A percentile compares a stretch with the other conserved stretches of the same genome.
Evolutionary conservation across 2,113 vertebrate genomes (phyloP).

Genomic region (Forbesichthys papilliferus): DNA sequence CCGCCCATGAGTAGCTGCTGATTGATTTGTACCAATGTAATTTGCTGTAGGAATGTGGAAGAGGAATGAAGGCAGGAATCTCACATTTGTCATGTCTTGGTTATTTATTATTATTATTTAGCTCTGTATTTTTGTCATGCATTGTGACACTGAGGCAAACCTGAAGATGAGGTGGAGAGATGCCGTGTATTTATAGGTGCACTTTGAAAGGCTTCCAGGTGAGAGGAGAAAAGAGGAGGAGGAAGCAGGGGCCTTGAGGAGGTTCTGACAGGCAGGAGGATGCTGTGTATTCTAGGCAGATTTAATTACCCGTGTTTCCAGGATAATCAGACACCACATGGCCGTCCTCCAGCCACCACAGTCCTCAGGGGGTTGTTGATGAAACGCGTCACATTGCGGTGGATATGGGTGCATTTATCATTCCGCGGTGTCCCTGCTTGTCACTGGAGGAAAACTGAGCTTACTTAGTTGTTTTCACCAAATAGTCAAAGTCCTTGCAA

Average conservation of each 20-base stretch:
- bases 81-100: conserved; percentile 30
- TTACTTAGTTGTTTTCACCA: neutral
- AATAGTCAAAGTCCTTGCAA: neutral
- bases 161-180: conserved; percentile 55
- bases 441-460: conserved; percentile 3
- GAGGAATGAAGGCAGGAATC: conserved; percentile 25
- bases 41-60: conserved; percentile 49
- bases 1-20: conserved; percentile 50
- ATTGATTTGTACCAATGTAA: conserved; percentile 58
- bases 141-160: conserved; percentile 53
- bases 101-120: neutral
- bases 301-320: conserved; percentile 58
- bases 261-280: conserved; percentile 5
- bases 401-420: conserved; percentile 36
- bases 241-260: neutral
- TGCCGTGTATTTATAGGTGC: conserved; percentile 60
- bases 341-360: conserved; percentile 32
- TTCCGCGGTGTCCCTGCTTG: conserved; percentile 13
- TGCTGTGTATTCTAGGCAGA: conserved; percentile 50
- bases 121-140: conserved; percentile 14
- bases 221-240: neutral
- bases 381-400: conserved; percentile 39
- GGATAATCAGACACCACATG: conserved; percentile 57
- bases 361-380: conserved; percentile 43
- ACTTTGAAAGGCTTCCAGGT: conserved; percentile 51